phyloP scores from a whole-genome alignment of 2,888 invertebrate genomes.

The Agrotis exclamationis region DNA sequence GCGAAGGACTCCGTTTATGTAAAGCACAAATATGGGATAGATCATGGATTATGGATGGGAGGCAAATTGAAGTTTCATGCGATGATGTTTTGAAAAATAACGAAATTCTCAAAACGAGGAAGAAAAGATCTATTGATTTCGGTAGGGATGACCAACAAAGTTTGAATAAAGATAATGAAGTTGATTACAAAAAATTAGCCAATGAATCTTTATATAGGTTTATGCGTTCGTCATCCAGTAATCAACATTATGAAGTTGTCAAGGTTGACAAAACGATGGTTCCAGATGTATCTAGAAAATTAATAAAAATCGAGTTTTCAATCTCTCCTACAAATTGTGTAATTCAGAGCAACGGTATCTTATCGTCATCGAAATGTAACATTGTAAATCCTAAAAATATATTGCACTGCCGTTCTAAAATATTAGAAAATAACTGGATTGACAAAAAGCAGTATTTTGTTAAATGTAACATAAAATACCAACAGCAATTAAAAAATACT shows the following conservation, averaged over 20 bases:
- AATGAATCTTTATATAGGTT: slow-evolving; percentile 68
- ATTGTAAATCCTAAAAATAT: slow-evolving; percentile 41
- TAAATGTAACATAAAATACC: slow-evolving; percentile 57
- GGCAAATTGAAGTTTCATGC: slow-evolving; percentile 81
- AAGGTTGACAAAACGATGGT: slow-evolving; percentile 77
- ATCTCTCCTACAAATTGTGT: slow-evolving; percentile 87
- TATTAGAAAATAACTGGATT: slow-evolving; percentile 88
- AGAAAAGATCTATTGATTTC: slow-evolving; percentile 59
- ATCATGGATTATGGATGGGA: slow-evolving; percentile 90
- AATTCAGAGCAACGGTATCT: slow-evolving; percentile 26
- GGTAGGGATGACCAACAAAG: slow-evolving; percentile 58
- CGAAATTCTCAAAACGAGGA: slow-evolving; percentile 51
- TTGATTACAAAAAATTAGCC: slow-evolving; percentile 68
- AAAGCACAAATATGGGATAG: slow-evolving; percentile 89
- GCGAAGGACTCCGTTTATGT: slow-evolving; percentile 76
- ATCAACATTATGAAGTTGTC: slow-evolving; percentile 67
- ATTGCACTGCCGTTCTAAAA: slow-evolving; percentile 63
- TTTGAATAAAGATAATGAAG: slow-evolving; percentile 36
- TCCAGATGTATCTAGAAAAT: slow-evolving; percentile 87
- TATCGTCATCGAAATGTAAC: slow-evolving; percentile 38
- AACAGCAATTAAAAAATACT: slow-evolving; percentile 38
- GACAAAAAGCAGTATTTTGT: slow-evolving; percentile 67
- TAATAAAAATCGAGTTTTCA: slow-evolving; percentile 89
- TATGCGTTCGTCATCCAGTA: slow-evolving; percentile 60
- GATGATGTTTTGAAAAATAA: slow-evolving; percentile 57